Conservation (phyloP, 2,113 vertebrate species). For the Hydrochoerus hydrochaeris region DNA sequence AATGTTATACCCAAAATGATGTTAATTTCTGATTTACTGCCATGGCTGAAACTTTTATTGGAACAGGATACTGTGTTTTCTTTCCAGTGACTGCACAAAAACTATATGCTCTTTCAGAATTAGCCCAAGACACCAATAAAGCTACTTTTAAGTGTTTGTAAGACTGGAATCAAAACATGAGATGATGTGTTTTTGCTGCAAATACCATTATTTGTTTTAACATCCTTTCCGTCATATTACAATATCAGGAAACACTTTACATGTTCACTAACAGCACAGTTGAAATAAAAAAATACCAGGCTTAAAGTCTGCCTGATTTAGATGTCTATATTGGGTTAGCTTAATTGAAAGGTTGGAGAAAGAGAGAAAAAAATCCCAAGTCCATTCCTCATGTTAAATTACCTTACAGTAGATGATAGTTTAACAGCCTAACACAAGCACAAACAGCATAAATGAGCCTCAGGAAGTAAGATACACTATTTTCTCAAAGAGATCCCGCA, state of each 20-base stretch:
- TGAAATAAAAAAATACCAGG: slow-evolving; percentile 17
- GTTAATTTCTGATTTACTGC: slow-evolving; percentile 72
- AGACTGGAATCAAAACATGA: slow-evolving; percentile 70
- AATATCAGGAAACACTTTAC: slow-evolving; percentile 53
- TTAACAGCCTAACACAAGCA: neutral
- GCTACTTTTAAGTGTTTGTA: slow-evolving; percentile 73
- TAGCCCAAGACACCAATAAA: slow-evolving; percentile 76
- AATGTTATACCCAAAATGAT: slow-evolving; percentile 67
- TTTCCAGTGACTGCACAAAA: slow-evolving; percentile 73
- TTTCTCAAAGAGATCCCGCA: neutral
- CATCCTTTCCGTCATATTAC: slow-evolving; percentile 60
- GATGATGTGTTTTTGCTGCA: slow-evolving; percentile 64
- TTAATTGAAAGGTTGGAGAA: neutral
- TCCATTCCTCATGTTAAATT: neutral
- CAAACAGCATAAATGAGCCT: neutral
- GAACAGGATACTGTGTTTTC: slow-evolving; percentile 75
- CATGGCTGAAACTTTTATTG: slow-evolving; percentile 72
- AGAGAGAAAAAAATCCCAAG: neutral
- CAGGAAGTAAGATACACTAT: neutral
- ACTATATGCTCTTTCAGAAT: slow-evolving; percentile 69
- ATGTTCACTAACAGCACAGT: slow-evolving; percentile 32
- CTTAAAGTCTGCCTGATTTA: neutral
- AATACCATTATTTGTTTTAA: slow-evolving; percentile 72
- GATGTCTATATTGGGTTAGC: neutral
- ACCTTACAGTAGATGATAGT: neutral